Evolutionary conservation across 1,140 invertebrate species (phyloP), one percentile per base, ranked within the genome.

Genomic region (Mycetomoellerius zeteki): DNA sequence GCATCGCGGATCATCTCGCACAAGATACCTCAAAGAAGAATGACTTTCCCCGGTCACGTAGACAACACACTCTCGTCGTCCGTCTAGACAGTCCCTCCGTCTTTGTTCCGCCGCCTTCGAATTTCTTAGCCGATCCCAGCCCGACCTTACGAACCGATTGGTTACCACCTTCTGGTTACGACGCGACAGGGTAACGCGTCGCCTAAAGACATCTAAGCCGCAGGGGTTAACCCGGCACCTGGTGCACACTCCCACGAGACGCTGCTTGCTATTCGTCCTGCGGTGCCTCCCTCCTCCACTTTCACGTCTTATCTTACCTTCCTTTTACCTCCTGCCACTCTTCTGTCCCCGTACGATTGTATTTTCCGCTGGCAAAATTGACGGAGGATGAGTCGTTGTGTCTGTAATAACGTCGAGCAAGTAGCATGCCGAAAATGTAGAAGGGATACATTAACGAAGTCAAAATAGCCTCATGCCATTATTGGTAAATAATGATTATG

Each of bases 221-320:
- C 91, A 89, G 93, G 93, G 93, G 92, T 94, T 94, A 94, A 93
- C 92, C 93, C 92, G 85, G 88, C 94, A 95, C 94, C 94, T 95
- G 94, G 94, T 95, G 94, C 94, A 90, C 92, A 91, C 91, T 93
- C 94, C 94, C 93, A 91, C 91, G 93, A 93, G 94, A 94, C 93
- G 77, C 91, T 91, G 91, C 91, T 94, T 94, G 92, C 93, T 94
- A 94, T 95, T 95, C 94, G 93, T 92, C 90, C 90, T 91, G 91
- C 93, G 92, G 91, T 86, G 65, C 89, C 86, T 86, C 88, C 56
- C 69, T 80, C 86, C 86, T 80, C 69, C 87, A 52, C 64, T 76
- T 86, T 71, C 82, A 54, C 76, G 69, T 75, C 33, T 90, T 88
- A 89, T 80, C 87, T 90, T 85, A 43, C 86, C 81, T 85, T 73